Conservation (phyloP, 2,888 invertebrate species). For the Lagria hirta region DNA sequence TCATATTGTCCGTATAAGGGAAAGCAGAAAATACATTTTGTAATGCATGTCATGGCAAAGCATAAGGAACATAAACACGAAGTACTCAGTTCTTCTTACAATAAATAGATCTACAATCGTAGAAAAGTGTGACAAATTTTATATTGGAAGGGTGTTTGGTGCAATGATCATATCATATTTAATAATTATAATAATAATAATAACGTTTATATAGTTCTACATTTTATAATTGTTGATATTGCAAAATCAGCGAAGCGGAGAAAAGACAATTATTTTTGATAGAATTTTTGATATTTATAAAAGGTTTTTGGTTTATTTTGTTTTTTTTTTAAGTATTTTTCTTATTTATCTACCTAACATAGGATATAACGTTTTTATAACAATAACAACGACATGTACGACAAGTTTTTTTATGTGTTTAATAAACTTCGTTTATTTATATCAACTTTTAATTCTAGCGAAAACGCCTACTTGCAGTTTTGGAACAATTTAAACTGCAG, state of each 20-base stretch:
- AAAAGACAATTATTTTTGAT: slow-evolving; percentile 5
- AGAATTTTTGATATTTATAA: too few species aligned
- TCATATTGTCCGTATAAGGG: slow-evolving; percentile 47
- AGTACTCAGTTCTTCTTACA: slow-evolving; percentile 38
- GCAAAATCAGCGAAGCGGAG: slow-evolving; percentile 13
- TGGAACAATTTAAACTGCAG: too few species aligned
- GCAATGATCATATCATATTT: slow-evolving; percentile 15
- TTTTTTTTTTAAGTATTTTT: slow-evolving; percentile 8
- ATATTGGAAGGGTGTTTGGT: slow-evolving; percentile 23
- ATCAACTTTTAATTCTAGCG: too few species aligned
- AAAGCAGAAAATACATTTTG: slow-evolving; percentile 49
- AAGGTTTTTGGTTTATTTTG: too few species aligned
- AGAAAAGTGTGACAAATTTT: slow-evolving; percentile 10
- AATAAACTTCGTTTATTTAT: slow-evolving; percentile 10
- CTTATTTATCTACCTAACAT: slow-evolving; percentile 7
- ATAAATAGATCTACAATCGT: slow-evolving; percentile 23
- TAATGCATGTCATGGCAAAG: slow-evolving; percentile 50
- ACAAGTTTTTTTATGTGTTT: slow-evolving; percentile 17
- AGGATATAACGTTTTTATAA: slow-evolving; percentile 9
- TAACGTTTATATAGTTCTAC: too few species aligned
- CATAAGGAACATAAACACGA: slow-evolving; percentile 50
- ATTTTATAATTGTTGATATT: too few species aligned
- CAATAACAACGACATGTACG: slow-evolving; percentile 10
- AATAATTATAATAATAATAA: slow-evolving; percentile 5
- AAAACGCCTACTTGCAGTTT: too few species aligned